These are phyloP conservation scores for Trachelus tabidus DNA, from an alignment of 2,888 invertebrate species.

Conservation along the genomic window DNA sequence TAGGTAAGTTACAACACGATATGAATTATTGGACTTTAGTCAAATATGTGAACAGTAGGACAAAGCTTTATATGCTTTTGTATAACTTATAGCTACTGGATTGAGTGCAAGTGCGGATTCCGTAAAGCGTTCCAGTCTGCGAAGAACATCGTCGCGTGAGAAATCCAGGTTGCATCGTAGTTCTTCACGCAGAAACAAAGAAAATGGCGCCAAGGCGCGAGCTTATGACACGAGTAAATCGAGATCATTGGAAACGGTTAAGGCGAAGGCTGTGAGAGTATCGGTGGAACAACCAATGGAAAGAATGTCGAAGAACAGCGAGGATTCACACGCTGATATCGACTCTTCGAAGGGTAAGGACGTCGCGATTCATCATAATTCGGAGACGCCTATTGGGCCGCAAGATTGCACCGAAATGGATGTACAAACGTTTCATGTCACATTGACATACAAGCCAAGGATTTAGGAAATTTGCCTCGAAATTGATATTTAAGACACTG, in stretches of 20 bases:
- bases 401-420: constrained; percentile 68
- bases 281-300: constrained; percentile 44
- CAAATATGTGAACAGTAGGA: not conserved
- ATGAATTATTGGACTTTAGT: not conserved
- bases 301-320: constrained; percentile 50
- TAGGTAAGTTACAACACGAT: constrained; percentile 63
- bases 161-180: constrained; percentile 68
- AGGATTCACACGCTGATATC: constrained; percentile 46
- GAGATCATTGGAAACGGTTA: constrained; percentile 54
- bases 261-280: constrained; percentile 48
- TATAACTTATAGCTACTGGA: constrained; percentile 44
- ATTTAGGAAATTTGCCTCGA: constrained; percentile 53
- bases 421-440: constrained; percentile 68
- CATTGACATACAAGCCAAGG: constrained; percentile 68
- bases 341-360: constrained; percentile 44
- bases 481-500: not conserved
- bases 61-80: not conserved
- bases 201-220: constrained; percentile 64
- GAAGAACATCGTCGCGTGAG: constrained; percentile 67
- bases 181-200: constrained; percentile 69
- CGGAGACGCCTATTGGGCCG: constrained; percentile 47
- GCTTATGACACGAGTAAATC: constrained; percentile 50
- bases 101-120: constrained; percentile 63
- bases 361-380: constrained; percentile 28
- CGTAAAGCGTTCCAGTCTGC: constrained; percentile 61